Evolutionary conservation across 2,888 invertebrate species (phyloP), one percentile per base, ranked within the genome.

Genomic region (Trissonchulus latispiculum): DNA sequence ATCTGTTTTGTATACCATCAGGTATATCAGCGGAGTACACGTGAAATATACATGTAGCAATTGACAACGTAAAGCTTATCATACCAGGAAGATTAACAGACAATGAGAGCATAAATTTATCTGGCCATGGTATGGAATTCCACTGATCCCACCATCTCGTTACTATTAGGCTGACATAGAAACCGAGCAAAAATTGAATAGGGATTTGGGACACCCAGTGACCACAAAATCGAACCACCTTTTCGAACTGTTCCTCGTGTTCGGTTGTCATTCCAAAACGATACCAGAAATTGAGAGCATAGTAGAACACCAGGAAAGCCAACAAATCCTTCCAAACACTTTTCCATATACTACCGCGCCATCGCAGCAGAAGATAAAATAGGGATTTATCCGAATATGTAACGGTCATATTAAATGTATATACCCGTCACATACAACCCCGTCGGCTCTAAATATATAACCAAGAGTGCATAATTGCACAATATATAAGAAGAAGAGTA

Each of bases 161-260:
- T 89, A 94, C 93, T 70, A 95, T 93, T 77, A 94, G 89, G 3
- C 91, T 90, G 72, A 95, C 93, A 85, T 94, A 95, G 86, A 95
- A 95, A 78, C 95, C 94, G 78, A 95, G 87, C 75, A 95, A 93
- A 84, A 95, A 95, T 2, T 94, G 93, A 77, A 95, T 84, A 23
- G 95, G 94, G 79, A 95, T 95, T 78, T 92, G 88, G 85, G 90
- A 90, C 78, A 90, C 91, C 85, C 91, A 92, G 78, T 89, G 89
- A 81, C 90, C 89, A 85, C 94, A 95, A 84, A 94, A 93, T 77
- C 88, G 88, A 1, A 90, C 91, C 72, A 94, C 86, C 75, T 88
- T 88, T 84, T 92, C 93, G 83, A 94, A 95, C 75, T 88, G 83
- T 15, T 15, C 23, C 48, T 48, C 8, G 62, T 81, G 80, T 1